phyloP scores from a whole-genome alignment of 2,797 vertebrate genomes.

The Apodemus agrarius region DNA sequence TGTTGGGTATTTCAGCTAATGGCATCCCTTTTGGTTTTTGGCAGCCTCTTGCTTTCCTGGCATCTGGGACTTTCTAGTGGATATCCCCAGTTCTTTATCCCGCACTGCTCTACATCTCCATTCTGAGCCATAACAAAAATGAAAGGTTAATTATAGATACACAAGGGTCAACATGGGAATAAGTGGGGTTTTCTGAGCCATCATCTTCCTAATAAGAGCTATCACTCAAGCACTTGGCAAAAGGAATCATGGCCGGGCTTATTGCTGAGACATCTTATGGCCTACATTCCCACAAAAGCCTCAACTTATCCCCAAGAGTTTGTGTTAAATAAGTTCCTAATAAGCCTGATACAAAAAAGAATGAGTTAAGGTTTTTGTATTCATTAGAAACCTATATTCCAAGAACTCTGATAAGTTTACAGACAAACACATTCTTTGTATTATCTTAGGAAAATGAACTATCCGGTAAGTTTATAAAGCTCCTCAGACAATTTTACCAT shows the following conservation, averaged over 20 bases:
- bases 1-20: too few relatives aligned
- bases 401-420: conserved; percentile 23
- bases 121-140: neutral
- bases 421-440: neutral
- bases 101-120: too few relatives aligned
- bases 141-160: neutral
- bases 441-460: neutral
- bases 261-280: neutral
- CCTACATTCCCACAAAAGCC: neutral
- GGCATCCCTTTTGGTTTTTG: too few relatives aligned
- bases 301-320: neutral
- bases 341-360: neutral
- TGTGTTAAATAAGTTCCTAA: neutral
- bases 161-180: neutral
- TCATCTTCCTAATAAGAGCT: neutral
- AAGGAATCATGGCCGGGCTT: neutral
- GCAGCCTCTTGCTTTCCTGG: too few relatives aligned
- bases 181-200: neutral
- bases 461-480: neutral
- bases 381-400: neutral
- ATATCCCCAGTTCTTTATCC: too few relatives aligned
- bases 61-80: too few relatives aligned
- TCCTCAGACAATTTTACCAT: neutral
- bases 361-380: neutral
- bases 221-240: neutral